Conservation (phyloP, 2,113 vertebrate species). For the Nyctibius bracteatus region DNA sequence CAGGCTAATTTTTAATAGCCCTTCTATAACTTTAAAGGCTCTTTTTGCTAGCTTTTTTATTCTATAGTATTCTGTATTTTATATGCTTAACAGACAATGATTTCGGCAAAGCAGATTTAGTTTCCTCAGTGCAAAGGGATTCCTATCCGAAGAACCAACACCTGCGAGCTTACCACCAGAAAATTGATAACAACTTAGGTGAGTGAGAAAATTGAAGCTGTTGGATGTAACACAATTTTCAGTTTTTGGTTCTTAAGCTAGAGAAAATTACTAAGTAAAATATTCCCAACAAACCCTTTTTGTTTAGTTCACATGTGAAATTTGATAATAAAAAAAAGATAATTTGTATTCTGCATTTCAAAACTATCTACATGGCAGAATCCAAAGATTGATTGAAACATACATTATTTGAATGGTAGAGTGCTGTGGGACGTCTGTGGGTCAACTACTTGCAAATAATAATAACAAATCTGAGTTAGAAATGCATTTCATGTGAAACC, state of each 20-base stretch:
- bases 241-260: neutral
- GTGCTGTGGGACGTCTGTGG: neutral
- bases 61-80: neutral
- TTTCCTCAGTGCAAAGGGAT: constrained; percentile 65
- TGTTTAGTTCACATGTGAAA: neutral
- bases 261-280: neutral
- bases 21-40: neutral
- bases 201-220: constrained; percentile 11
- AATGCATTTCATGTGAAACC: neutral
- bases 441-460: neutral
- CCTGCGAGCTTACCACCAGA: constrained; percentile 83
- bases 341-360: neutral
- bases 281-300: neutral
- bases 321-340: neutral
- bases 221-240: neutral
- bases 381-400: neutral
- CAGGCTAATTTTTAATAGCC: neutral
- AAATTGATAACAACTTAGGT: constrained; percentile 92
- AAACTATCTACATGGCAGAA: neutral
- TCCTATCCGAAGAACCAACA: constrained; percentile 77
- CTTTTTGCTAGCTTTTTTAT: neutral
- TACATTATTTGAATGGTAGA: neutral
- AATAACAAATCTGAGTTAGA: neutral
- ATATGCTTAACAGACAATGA: constrained; percentile 17
- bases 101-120: neutral